phyloP scores from a whole-genome alignment of 2,113 vertebrate species.

The Castor canadensis region DNA sequence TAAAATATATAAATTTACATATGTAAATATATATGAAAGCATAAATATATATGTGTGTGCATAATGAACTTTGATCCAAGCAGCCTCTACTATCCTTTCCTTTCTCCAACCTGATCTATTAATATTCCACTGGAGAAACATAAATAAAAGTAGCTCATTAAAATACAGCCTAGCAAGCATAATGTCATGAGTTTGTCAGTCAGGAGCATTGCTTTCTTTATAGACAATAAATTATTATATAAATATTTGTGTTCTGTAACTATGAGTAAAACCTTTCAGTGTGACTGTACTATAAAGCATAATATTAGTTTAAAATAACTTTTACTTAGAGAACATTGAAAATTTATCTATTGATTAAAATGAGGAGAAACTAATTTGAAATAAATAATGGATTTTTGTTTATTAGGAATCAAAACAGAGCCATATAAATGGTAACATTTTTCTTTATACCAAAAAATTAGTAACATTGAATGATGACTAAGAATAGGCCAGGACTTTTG shows the following conservation, averaged over 20 bases:
- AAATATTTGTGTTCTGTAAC: neutral
- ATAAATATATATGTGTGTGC: no score
- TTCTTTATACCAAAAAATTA: neutral
- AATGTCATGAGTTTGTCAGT: neutral
- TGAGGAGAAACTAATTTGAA: neutral
- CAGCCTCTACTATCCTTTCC: no score
- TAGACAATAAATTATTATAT: neutral
- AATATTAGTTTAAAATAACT: neutral
- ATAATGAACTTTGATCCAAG: no score
- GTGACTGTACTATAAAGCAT: neutral
- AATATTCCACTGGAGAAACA: conserved; percentile 7
- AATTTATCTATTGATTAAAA: neutral
- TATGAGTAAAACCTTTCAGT: neutral
- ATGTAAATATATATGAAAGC: no score
- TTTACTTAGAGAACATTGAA: neutral
- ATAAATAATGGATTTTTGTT: neutral
- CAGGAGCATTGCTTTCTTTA: neutral
- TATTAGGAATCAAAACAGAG: neutral
- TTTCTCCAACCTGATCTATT: no score
- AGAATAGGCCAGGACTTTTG: neutral
- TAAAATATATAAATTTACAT: no score
- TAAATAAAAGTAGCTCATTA: neutral
- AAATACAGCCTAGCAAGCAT: neutral
- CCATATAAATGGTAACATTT: neutral
- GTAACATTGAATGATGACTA: neutral